Conservation (phyloP, 2,113 vertebrate genomes). For the Electrona antarctica region DNA sequence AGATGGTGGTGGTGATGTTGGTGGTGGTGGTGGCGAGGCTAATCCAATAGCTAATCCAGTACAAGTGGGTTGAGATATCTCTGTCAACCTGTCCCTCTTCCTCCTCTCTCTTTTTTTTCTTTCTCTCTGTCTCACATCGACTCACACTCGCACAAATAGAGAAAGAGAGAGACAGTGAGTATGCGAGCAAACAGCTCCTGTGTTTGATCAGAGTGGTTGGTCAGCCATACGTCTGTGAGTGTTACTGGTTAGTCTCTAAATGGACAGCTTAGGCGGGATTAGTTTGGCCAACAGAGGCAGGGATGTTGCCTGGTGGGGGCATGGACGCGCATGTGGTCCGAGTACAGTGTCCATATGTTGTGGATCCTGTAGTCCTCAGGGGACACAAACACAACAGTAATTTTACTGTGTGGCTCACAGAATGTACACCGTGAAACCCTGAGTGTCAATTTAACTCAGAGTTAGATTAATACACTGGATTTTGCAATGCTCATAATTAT, state of each 20-base stretch:
- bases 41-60: slow-evolving; percentile 60
- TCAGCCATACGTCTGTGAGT: slow-evolving; percentile 16
- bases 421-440: too few relatives aligned
- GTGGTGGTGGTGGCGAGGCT: slow-evolving; percentile 24
- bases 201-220: slow-evolving; percentile 24
- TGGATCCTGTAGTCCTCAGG: slow-evolving; percentile 46
- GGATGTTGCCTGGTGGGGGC: slow-evolving; percentile 55
- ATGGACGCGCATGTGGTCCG: slow-evolving; percentile 60
- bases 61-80: not conserved
- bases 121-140: not conserved
- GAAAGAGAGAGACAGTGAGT: not conserved
- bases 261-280: slow-evolving; percentile 74
- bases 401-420: too few relatives aligned
- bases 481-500: too few relatives aligned
- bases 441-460: too few relatives aligned
- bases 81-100: not conserved
- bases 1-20: not conserved
- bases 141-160: slow-evolving; percentile 8
- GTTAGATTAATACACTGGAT: too few relatives aligned
- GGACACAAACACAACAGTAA: slow-evolving; percentile 19
- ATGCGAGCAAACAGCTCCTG: slow-evolving; percentile 40
- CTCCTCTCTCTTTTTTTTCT: not conserved
- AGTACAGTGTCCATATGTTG: slow-evolving; percentile 73
- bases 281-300: slow-evolving; percentile 60
- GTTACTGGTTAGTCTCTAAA: slow-evolving; percentile 53